Evolutionary conservation across 2,888 invertebrate genomes (phyloP).

Genomic region (Eugnorisma glareosa): DNA sequence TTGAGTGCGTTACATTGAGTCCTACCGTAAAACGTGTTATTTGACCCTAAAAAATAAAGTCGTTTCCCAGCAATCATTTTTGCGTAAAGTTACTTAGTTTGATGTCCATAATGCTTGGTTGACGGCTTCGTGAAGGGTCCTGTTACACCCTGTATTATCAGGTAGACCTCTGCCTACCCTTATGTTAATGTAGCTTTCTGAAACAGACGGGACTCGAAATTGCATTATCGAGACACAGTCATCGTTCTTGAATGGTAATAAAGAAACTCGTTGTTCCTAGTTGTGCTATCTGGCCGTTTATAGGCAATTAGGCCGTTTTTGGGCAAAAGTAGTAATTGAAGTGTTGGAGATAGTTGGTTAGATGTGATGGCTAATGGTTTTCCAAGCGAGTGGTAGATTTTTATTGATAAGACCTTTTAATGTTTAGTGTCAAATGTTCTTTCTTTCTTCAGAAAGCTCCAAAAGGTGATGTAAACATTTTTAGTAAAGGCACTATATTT

Average conservation of each 20-base stretch:
- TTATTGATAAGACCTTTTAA: not conserved
- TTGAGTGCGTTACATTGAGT: no score
- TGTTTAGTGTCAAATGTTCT: not conserved
- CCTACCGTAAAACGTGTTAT: no score
- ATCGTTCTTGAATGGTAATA: conserved; percentile 64
- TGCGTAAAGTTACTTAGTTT: no score
- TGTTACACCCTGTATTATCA: no score
- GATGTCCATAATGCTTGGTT: no score
- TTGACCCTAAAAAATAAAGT: no score
- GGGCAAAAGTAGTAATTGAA: conserved; percentile 17
- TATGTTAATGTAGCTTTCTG: conserved; percentile 40
- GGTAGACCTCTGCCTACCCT: conserved; percentile 20
- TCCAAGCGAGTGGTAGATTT: not conserved
- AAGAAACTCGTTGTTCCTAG: conserved; percentile 59
- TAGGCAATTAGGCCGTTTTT: conserved; percentile 22
- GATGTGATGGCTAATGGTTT: not conserved
- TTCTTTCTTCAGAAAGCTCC: not conserved
- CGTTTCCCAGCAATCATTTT: no score
- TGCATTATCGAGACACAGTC: conserved; percentile 59
- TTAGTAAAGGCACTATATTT: no score
- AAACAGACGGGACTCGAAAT: conserved; percentile 42
- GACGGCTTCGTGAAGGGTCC: no score
- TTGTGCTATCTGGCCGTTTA: conserved; percentile 33
- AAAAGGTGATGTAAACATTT: not conserved
- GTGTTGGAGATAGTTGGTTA: conserved; percentile 9